These are phyloP conservation scores for Anhinga anhinga DNA, from an alignment of 2,113 vertebrate genomes.

Conservation along the genomic window DNA sequence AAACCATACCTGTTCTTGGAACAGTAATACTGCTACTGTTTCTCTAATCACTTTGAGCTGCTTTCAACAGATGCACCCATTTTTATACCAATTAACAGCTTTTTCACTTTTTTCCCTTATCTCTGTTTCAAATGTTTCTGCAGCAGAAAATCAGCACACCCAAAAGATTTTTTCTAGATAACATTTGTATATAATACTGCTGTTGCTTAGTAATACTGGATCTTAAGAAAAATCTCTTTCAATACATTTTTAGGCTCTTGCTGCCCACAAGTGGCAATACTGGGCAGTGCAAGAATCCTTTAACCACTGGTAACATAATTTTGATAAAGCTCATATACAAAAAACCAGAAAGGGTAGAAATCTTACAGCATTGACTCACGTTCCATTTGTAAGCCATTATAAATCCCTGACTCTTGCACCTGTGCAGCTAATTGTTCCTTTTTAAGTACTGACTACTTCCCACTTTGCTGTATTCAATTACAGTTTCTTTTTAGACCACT, in stretches of 20 bases:
- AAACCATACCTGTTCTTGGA: not conserved
- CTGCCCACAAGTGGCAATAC: conserved; percentile 25
- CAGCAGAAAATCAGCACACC: not conserved
- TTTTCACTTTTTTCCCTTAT: not conserved
- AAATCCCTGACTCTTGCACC: not conserved
- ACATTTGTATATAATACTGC: not conserved
- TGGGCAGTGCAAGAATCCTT: not conserved
- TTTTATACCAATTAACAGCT: not conserved
- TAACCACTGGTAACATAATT: not conserved
- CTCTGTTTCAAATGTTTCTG: not conserved
- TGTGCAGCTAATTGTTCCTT: not conserved
- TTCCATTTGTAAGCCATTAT: not conserved
- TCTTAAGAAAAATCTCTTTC: not conserved
- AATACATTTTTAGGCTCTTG: not conserved
- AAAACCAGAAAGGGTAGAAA: not conserved
- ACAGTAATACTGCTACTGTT: not conserved
- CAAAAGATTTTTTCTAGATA: not conserved
- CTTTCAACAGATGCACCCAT: not conserved
- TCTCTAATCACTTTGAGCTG: not conserved
- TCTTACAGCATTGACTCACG: not conserved
- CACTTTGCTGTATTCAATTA: not conserved
- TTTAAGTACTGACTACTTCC: not conserved
- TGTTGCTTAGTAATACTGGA: not conserved
- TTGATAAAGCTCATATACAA: not conserved
- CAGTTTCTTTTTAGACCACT: not conserved